Conservation (phyloP, 2,797 vertebrate genomes). For the Tauraco hartlaubi region DNA sequence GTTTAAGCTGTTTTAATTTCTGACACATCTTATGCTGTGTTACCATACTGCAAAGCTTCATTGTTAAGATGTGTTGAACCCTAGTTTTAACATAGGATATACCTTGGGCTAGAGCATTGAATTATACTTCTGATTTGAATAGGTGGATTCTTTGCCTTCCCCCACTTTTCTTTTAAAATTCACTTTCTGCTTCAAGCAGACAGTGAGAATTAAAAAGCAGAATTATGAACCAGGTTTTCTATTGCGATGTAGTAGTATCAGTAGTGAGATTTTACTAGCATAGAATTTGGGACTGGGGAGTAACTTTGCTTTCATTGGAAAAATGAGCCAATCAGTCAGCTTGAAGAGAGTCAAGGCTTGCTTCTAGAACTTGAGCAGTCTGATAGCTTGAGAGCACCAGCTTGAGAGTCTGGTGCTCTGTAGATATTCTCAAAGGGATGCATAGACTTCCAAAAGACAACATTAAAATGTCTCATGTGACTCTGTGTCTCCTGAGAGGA, state of each 20-base stretch:
- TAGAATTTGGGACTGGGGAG: not conserved
- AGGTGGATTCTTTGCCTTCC: not conserved
- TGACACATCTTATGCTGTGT: not conserved
- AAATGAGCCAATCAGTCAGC: not conserved
- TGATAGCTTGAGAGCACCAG: not conserved
- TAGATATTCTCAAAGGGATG: not conserved
- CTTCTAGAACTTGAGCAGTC: not conserved
- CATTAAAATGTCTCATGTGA: not conserved
- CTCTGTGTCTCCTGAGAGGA: not conserved
- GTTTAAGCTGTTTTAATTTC: not conserved
- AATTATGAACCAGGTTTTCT: not conserved
- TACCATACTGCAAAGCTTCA: not conserved
- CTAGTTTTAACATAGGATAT: not conserved
- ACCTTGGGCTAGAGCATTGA: not conserved
- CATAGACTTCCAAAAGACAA: not conserved
- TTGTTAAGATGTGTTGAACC: not conserved
- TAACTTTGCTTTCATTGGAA: not conserved
- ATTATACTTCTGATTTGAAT: not conserved
- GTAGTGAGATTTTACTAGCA: not conserved
- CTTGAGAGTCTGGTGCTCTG: not conserved
- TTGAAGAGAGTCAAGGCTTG: not conserved
- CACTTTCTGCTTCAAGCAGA: not conserved
- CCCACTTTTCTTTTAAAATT: not conserved
- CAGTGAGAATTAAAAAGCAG: not conserved
- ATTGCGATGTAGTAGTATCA: not conserved